Evolutionary conservation across 1,140 invertebrate species (phyloP), one percentile per base, ranked within the genome.

Genomic region (Lordiphosa stackelbergi): DNA sequence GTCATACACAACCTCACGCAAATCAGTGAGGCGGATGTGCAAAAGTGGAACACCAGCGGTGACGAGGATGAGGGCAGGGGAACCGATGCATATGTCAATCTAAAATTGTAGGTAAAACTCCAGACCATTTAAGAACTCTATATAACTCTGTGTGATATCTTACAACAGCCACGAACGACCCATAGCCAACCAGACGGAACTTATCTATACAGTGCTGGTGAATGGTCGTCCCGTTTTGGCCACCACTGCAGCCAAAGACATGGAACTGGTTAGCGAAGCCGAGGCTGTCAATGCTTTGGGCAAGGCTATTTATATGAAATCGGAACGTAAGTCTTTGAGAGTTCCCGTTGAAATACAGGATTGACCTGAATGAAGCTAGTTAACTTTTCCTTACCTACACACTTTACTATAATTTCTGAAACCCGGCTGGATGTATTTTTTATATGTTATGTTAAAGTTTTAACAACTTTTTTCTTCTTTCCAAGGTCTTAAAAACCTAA

Each of bases 161-260:
- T 19, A 19, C 19, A 19, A 4, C 38, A 87, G 85, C 46, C 72
- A 85, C 53, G 81, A 86, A 19, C 71, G 79, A 3, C 73, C 84
- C 0, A 49, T 85, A 4, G 77, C 77, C 24, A 88, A 88, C 68
- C 87, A 88, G 56, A 88, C 86, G 0, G 87, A 88, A 61, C 89
- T 95, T 36, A 91, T 95, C 8, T 95, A 95, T 73, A 93, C 94
- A 3, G 94, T 95, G 31, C 89, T 93, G 49, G 92, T 95, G 0
- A 92, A 92, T 16, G 94, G 93, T 0, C 90, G 92, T 66, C 93
- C 94, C 0, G 93, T 95, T 2, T 90, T 93, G 19, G 94, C 94
- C 0, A 90, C 90, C 7, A 93, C 92, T 0, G 94, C 94, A 0
- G 93, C 94, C 3, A 91, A 91, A 48, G 94, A 95, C 69, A 95